A percentile compares a stretch with the other conserved stretches of the same genome.
These are phyloP conservation scores for Piaya cayana DNA, from an alignment of 2,113 vertebrate genomes.

Conservation along the genomic window DNA sequence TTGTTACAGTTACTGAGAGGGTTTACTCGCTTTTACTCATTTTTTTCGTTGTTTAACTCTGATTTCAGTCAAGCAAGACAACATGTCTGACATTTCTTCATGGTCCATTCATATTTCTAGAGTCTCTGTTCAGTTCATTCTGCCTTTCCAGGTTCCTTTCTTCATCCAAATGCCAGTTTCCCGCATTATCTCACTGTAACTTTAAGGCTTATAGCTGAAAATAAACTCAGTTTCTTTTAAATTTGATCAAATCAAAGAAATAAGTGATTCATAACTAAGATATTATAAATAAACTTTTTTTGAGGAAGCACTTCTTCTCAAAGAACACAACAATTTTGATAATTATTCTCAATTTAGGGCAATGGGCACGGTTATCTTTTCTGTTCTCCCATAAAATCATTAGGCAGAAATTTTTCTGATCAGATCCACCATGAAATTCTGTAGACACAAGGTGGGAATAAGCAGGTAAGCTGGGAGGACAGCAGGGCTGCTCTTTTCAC, in stretches of 20 bases:
- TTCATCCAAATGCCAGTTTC: background rate
- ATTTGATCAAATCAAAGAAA: background rate
- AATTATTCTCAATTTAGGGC: background rate
- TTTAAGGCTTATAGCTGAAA: background rate
- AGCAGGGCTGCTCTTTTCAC: background rate
- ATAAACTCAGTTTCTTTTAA: background rate
- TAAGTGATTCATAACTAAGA: background rate
- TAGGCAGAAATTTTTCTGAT: background rate
- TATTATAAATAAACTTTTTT: background rate
- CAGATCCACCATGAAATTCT: background rate
- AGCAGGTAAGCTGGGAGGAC: background rate
- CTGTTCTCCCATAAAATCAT: background rate
- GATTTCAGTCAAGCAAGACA: background rate
- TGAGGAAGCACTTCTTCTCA: background rate
- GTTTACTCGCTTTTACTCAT: background rate
- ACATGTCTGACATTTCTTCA: background rate
- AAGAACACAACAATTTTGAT: background rate
- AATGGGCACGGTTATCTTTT: accelerated
- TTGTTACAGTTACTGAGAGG: background rate
- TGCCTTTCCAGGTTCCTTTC: background rate
- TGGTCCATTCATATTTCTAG: background rate
- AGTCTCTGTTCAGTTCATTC: background rate
- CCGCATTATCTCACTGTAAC: background rate
- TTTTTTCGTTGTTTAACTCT: background rate
- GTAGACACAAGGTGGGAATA: background rate